phyloP scores from a whole-genome alignment of 1,140 invertebrate species.

The Bombus pascuorum region DNA sequence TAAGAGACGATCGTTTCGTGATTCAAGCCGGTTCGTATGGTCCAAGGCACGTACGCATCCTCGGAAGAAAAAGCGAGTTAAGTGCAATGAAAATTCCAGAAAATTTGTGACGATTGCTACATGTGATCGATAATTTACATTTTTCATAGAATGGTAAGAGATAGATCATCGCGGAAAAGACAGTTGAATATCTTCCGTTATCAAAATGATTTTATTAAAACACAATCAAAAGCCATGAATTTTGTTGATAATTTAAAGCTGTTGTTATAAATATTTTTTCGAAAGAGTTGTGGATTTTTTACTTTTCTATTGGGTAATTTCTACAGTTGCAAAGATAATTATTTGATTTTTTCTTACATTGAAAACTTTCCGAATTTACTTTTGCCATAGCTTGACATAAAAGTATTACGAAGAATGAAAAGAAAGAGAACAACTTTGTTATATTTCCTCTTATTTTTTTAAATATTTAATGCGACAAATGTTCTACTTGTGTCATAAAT shows the following conservation, averaged over 20 bases:
- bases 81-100: background rate
- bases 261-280: no score
- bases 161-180: background rate
- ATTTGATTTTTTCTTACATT: background rate
- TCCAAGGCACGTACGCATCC: background rate
- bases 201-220: no score
- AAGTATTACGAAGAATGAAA: background rate
- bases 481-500: background rate
- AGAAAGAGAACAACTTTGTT: background rate
- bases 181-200: no score
- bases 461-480: background rate
- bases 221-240: no score
- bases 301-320: no score
- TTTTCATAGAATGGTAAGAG: background rate
- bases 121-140: background rate
- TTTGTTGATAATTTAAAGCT: no score
- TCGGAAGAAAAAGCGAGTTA: background rate
- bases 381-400: background rate
- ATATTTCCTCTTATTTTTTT: background rate
- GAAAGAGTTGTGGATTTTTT: background rate
- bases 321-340: no score
- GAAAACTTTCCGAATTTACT: background rate
- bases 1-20: conserved; percentile 31
- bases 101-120: background rate
- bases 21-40: background rate